Base-by-base conservation (phyloP, 2,888 invertebrate genomes). In the Zootermopsis nevadensis region DNA sequence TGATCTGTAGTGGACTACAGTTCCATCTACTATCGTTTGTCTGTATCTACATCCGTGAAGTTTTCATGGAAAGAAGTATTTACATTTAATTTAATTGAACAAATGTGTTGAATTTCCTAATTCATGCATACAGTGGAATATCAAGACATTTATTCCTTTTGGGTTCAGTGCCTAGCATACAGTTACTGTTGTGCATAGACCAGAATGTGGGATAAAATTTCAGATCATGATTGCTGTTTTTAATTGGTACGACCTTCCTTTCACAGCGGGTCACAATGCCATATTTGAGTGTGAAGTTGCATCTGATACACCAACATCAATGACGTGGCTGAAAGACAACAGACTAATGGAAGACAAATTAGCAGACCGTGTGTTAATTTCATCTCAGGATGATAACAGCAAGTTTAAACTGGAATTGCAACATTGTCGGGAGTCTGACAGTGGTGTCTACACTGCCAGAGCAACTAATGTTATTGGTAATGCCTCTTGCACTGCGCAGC, bases 301-400 rank as follows among this genome's bases (percentile, higher is more conserved):
- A 85, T 93, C 93, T 2, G 92, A 93, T 24, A 91, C 93, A 60
- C 87, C 89, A 1, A 89, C 89, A 2, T 90, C 91, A 60, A 93
- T 97, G 85, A 93, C 93, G 24, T 98, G 97, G 97, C 89, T 97
- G 86, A 97, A 96, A 89, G 96, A 97, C 89, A 97, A 97, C 90
- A 94, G 94, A 89, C 94, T 95, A 0, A 88, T 97, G 86, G 93
- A 94, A 69, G 95, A 96, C 89, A 93, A 91, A 81, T 90, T 95
- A 82, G 95, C 95, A 85, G 95, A 96, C 88, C 92, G 96, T 27
- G 93, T 96, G 81, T 91, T 91, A 85, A 92, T 93, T 86, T 92
- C 93, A 12, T 91, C 91, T 81, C 91, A 91, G 24, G 92, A 93
- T 82, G 92, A 93, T 83, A 92, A 92, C 85, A 91, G 91, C 48